phyloP scores from a whole-genome alignment of 1,140 invertebrate species.

The Caenorhabditis briggsae region DNA sequence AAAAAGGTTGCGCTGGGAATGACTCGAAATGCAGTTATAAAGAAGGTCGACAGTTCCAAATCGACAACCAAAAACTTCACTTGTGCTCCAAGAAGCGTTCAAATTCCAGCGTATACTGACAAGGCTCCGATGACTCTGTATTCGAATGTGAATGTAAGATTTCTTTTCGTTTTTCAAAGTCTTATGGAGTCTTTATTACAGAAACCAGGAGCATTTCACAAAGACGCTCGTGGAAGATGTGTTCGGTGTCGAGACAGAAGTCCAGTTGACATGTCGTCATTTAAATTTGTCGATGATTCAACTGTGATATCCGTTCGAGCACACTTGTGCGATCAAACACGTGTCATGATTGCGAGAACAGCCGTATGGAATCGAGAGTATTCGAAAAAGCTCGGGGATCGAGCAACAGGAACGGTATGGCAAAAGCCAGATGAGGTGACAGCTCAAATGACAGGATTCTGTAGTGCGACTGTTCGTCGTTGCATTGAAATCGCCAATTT shows the following conservation, averaged over 20 bases:
- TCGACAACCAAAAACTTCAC: not conserved
- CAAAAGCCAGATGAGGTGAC: conserved; percentile 31
- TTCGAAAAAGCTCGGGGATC: conserved; percentile 11
- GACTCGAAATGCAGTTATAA: conserved; percentile 12
- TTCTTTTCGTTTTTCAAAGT: too few species aligned
- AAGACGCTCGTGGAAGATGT: not conserved
- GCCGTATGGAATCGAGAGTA: conserved; percentile 40
- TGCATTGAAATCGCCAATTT: conserved; percentile 35
- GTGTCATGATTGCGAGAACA: conserved; percentile 45
- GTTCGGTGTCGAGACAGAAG: conserved; percentile 3
- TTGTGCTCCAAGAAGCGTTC: conserved; percentile 14
- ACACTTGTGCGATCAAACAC: conserved; percentile 22
- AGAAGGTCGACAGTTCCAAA: not conserved
- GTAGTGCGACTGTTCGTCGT: conserved; percentile 14
- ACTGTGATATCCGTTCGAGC: not conserved
- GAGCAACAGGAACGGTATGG: conserved; percentile 21
- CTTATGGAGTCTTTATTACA: not conserved
- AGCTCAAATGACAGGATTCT: conserved; percentile 37
- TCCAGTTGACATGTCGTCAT: conserved; percentile 4
- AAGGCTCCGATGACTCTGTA: conserved; percentile 19
- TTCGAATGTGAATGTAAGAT: not conserved
- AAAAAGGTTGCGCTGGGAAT: conserved; percentile 3
- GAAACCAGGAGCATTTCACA: not conserved
- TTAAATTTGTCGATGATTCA: conserved; percentile 6
- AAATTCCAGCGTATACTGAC: conserved; percentile 20